Percentiles rank a stretch among this genome's conserved stretches.
These are phyloP conservation scores for Amiota minor DNA, from an alignment of 2,888 invertebrate species.

Conservation along the genomic window DNA sequence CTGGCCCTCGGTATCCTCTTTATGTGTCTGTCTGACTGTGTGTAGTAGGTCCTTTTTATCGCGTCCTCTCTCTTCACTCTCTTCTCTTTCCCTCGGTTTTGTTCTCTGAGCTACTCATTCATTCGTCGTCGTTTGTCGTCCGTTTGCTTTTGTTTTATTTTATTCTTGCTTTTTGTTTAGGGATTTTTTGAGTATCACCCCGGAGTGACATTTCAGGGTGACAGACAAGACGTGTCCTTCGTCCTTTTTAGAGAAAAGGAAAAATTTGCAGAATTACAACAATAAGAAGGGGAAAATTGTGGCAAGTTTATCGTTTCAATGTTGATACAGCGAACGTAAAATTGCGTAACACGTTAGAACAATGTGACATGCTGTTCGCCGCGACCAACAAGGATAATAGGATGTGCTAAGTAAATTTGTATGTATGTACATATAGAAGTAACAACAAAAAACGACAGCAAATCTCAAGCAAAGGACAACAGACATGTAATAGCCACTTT, in stretches of 20 bases:
- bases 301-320: slow-evolving; percentile 66
- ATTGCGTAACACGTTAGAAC: slow-evolving; percentile 35
- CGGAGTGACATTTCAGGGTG: slow-evolving; percentile 71
- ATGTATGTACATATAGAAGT: slow-evolving; percentile 47
- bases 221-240: slow-evolving; percentile 72
- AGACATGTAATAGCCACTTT: neutral
- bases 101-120: slow-evolving; percentile 4
- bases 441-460: slow-evolving; percentile 9
- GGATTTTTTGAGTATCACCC: slow-evolving; percentile 61
- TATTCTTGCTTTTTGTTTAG: slow-evolving; percentile 51
- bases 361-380: slow-evolving; percentile 42
- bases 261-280: neutral
- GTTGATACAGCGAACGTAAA: slow-evolving; percentile 55
- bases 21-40: neutral
- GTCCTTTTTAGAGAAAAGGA: slow-evolving; percentile 50
- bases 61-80: slow-evolving; percentile 45
- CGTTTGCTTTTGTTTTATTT: slow-evolving; percentile 53
- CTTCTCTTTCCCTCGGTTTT: slow-evolving; percentile 10
- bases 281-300: slow-evolving; percentile 30
- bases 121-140: slow-evolving; percentile 11
- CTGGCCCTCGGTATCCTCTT: slow-evolving; percentile 25
- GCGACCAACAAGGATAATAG: slow-evolving; percentile 59
- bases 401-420: slow-evolving; percentile 66
- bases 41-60: slow-evolving; percentile 33
- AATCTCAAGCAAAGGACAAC: neutral